Conservation (phyloP, 2,797 vertebrate genomes). For the Acipenser oxyrinchus region DNA sequence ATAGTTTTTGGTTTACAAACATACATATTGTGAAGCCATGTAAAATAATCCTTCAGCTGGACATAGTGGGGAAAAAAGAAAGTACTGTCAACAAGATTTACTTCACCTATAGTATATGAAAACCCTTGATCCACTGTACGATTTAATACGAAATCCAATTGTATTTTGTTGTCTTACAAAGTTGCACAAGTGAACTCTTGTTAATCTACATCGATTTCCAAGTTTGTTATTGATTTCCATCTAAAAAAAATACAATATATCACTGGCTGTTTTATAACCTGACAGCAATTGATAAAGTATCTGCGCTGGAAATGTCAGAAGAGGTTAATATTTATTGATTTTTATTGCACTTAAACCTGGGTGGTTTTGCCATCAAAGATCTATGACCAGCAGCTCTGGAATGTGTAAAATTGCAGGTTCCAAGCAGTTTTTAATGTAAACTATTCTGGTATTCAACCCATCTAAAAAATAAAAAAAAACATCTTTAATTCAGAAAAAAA, state of each 20-base stretch:
- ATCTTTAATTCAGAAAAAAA: constrained; percentile 41
- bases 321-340: constrained; percentile 71
- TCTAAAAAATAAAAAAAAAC: constrained; percentile 27
- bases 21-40: too few species aligned
- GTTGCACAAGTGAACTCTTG: constrained; percentile 24
- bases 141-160: constrained; percentile 25
- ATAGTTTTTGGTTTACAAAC: constrained; percentile 6
- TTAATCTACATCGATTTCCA: constrained; percentile 54
- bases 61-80: constrained; percentile 5
- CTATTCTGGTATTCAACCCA: constrained; percentile 37
- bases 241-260: constrained; percentile 46
- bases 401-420: constrained; percentile 45
- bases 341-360: constrained; percentile 49
- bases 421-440: constrained; percentile 41
- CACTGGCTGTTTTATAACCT: constrained; percentile 48
- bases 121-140: not conserved
- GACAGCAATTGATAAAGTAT: constrained; percentile 55
- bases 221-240: constrained; percentile 46
- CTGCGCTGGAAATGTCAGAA: constrained; percentile 52
- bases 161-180: constrained; percentile 42
- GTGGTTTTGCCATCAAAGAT: constrained; percentile 56
- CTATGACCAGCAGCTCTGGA: constrained; percentile 50
- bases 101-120: not conserved
- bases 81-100: not conserved
- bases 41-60: too few species aligned